phyloP scores from a whole-genome alignment of 1,140 invertebrate species.

The Zaprionus taronus region DNA sequence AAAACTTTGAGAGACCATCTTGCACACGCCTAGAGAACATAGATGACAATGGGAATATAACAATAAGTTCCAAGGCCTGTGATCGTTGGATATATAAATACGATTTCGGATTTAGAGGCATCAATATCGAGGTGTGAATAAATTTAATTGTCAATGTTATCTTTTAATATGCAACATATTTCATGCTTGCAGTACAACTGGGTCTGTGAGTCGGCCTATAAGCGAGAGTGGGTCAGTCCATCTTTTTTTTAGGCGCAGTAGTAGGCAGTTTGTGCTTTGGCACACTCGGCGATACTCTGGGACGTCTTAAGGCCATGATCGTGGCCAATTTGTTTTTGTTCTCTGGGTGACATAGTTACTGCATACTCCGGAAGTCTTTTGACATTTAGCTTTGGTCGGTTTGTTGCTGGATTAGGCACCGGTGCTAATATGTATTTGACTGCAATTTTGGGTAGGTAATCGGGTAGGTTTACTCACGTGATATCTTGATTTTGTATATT shows the following conservation, averaged over 20 bases:
- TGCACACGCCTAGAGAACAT: conserved; percentile 58
- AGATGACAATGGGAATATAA: conserved; percentile 39
- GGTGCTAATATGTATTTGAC: conserved; percentile 87
- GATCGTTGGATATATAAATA: conserved; percentile 85
- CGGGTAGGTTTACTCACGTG: neutral
- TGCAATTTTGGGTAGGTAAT: conserved; percentile 86
- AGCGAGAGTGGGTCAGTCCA: conserved; percentile 86
- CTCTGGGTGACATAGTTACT: conserved; percentile 85
- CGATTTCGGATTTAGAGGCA: conserved; percentile 85
- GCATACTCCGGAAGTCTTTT: conserved; percentile 84
- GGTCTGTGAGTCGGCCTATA: conserved; percentile 86
- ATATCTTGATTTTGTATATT: too few species aligned
- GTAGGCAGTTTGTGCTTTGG: conserved; percentile 86
- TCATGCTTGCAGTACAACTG: conserved; percentile 85
- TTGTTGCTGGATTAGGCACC: conserved; percentile 86
- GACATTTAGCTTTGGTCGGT: conserved; percentile 85
- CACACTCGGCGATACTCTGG: conserved; percentile 85
- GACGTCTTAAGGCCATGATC: conserved; percentile 86
- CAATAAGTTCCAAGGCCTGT: conserved; percentile 64
- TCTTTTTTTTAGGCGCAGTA: conserved; percentile 87
- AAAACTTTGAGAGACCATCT: conserved; percentile 51
- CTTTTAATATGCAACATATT: neutral
- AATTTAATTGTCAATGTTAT: neutral
- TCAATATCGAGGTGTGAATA: conserved; percentile 85
- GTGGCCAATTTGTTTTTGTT: conserved; percentile 85